These are phyloP conservation scores for Drosophila gaucha DNA, from an alignment of 2,888 invertebrate genomes.

Conservation along the genomic window DNA sequence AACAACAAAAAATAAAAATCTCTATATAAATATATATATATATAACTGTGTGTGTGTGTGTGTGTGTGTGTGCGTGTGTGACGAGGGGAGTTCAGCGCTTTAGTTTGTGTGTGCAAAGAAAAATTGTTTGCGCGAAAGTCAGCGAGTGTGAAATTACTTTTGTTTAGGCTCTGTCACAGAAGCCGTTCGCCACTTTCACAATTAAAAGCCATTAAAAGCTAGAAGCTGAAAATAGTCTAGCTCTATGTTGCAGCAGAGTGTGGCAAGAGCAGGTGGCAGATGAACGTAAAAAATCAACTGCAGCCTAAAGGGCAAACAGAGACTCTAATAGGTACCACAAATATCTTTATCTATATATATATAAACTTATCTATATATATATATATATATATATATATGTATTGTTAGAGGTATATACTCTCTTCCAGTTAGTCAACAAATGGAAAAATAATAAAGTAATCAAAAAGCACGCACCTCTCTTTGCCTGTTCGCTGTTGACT, in stretches of 20 bases:
- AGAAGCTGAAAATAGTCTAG: slow-evolving; percentile 47
- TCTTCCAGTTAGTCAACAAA: slow-evolving; percentile 2
- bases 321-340: background rate
- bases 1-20: slow-evolving; percentile 25
- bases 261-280: background rate
- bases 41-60: background rate
- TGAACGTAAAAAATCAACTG: background rate
- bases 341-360: background rate
- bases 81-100: slow-evolving; percentile 31
- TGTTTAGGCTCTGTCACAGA: slow-evolving; percentile 56
- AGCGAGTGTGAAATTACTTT: slow-evolving; percentile 82
- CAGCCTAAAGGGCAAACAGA: background rate
- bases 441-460: background rate
- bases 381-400: background rate
- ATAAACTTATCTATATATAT: background rate
- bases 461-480: slow-evolving; percentile 14
- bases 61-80: background rate
- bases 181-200: slow-evolving; percentile 41
- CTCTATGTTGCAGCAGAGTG: slow-evolving; percentile 7
- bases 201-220: slow-evolving; percentile 81
- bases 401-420: no score
- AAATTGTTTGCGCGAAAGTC: slow-evolving; percentile 73
- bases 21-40: background rate
- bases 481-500: slow-evolving; percentile 1
- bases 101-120: slow-evolving; percentile 48